Conservation (phyloP, 2,888 invertebrate genomes). For the Microplitis manilae region DNA sequence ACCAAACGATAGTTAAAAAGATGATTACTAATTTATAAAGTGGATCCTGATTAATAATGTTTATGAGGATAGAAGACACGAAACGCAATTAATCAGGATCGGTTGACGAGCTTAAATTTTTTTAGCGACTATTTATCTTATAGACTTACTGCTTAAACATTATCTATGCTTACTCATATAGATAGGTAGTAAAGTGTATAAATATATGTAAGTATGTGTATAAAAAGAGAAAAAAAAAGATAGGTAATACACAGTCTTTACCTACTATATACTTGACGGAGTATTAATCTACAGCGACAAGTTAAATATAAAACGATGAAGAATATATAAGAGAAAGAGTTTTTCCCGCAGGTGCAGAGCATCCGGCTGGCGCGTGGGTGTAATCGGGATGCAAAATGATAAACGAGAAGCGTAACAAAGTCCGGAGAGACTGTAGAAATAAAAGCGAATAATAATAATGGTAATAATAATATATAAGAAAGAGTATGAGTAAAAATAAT, state of each 20-base stretch:
- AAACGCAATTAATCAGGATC: constrained; percentile 61
- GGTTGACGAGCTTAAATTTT: not conserved
- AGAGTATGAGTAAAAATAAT: constrained; percentile 11
- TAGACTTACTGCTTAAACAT: not conserved
- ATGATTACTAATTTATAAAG: constrained; percentile 39
- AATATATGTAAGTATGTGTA: no score
- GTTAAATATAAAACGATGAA: constrained; percentile 12
- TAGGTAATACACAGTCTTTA: not conserved
- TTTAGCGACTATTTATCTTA: not conserved
- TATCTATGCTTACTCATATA: no score
- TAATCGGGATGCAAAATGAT: constrained; percentile 44
- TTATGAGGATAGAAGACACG: constrained; percentile 52
- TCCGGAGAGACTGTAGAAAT: constrained; percentile 18
- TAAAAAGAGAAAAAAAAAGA: not conserved
- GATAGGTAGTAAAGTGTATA: no score
- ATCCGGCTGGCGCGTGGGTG: constrained; percentile 42
- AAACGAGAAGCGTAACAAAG: constrained; percentile 44
- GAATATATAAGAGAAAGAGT: constrained; percentile 11
- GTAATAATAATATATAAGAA: constrained; percentile 16
- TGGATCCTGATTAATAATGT: constrained; percentile 65
- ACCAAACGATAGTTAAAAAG: not conserved
- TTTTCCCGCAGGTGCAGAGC: constrained; percentile 42
- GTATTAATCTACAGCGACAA: constrained; percentile 9
- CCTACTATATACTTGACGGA: not conserved
- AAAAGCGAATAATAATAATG: not conserved